These are phyloP conservation scores for Parnassius apollo DNA, from an alignment of 2,888 invertebrate species.

Conservation along the genomic window DNA sequence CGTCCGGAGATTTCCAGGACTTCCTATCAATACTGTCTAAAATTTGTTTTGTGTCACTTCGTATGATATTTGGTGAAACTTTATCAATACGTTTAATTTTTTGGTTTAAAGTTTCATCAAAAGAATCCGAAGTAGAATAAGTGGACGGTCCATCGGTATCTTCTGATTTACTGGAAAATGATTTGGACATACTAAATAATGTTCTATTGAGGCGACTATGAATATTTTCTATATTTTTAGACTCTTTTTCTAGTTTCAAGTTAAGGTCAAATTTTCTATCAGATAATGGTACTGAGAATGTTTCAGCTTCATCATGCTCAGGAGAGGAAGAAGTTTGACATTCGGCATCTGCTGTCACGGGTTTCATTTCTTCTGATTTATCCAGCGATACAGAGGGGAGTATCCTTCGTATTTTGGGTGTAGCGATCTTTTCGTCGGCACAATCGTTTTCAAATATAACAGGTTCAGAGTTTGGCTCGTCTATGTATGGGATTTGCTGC, in stretches of 20 bases:
- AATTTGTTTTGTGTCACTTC: conserved; percentile 57
- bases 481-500: conserved; percentile 70
- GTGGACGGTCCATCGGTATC: conserved; percentile 63
- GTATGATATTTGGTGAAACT: conserved; percentile 42
- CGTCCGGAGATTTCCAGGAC: conserved; percentile 87
- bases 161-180: conserved; percentile 61
- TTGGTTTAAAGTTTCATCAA: conserved; percentile 45
- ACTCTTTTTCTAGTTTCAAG: conserved; percentile 53
- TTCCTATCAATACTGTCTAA: conserved; percentile 70
- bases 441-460: conserved; percentile 69
- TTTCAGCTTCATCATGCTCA: conserved; percentile 40
- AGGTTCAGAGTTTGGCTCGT: conserved; percentile 71
- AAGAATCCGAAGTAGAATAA: conserved; percentile 63
- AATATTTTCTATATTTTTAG: conserved; percentile 51
- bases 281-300: conserved; percentile 32
- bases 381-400: conserved; percentile 70
- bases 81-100: conserved; percentile 36
- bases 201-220: conserved; percentile 62
- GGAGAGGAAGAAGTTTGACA: conserved; percentile 66
- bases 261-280: conserved; percentile 53
- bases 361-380: conserved; percentile 52
- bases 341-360: conserved; percentile 61
- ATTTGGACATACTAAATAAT: conserved; percentile 58
- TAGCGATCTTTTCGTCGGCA: conserved; percentile 50
- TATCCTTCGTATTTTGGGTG: conserved; percentile 69